Percentiles rank a stretch among this genome's conserved stretches.
Conservation (phyloP, 2,113 vertebrate genomes). For the Nothocercus julius region DNA sequence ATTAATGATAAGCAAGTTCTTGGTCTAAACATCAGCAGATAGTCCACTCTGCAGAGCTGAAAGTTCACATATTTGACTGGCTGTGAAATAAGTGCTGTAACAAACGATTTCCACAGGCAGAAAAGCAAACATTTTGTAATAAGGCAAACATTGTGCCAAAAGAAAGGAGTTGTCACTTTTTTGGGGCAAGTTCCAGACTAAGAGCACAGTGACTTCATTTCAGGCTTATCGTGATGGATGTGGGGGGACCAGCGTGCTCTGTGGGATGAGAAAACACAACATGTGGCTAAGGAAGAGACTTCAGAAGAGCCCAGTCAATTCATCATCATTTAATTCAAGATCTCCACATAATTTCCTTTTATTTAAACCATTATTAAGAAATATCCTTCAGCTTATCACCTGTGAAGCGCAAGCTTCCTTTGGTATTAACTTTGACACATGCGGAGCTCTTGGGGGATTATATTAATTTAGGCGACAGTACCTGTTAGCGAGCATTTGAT, state of each 20-base stretch:
- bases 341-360: constrained; percentile 84
- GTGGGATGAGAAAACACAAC: background rate
- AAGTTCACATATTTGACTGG: background rate
- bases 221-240: background rate
- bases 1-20: background rate
- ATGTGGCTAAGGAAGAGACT: constrained; percentile 28
- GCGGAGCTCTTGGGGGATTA: constrained; percentile 80
- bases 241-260: background rate
- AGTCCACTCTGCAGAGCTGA: background rate
- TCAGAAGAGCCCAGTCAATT: constrained; percentile 34
- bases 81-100: background rate
- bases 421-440: constrained; percentile 84
- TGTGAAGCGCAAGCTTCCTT: constrained; percentile 76
- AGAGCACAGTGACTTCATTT: background rate
- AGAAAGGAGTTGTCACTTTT: background rate
- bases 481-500: constrained; percentile 83
- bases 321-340: constrained; percentile 76
- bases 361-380: constrained; percentile 87
- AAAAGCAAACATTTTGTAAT: background rate
- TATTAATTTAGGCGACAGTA: constrained; percentile 83
- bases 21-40: background rate
- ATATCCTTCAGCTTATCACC: constrained; percentile 75
- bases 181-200: background rate
- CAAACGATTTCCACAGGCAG: background rate
- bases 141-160: background rate